Evolutionary conservation across 30 jellyfish, hydroid and myxozoan species (phyloP), one percentile per base, ranked within the genome.

Genomic region (Turritopsis rubra): DNA sequence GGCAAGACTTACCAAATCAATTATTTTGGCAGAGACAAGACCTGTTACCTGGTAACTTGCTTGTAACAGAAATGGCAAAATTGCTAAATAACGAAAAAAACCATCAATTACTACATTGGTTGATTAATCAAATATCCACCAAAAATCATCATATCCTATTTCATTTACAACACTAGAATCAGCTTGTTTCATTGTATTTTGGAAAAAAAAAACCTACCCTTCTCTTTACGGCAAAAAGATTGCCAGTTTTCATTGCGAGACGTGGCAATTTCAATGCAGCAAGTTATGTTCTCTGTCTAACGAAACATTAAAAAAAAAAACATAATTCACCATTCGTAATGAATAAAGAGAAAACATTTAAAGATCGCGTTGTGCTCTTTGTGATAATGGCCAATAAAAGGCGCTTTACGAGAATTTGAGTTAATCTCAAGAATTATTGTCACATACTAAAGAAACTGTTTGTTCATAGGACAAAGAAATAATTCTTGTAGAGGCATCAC

Each of bases 161-260:
- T 18, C 19, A 60, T 54, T 18, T n/a, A n/a, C n/a, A n/a, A n/a
- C n/a, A n/a, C n/a, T n/a, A n/a, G n/a, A n/a, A n/a, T n/a, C n/a
- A n/a, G n/a, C n/a, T n/a, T n/a, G 72, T 54, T 54, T 54, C 19
- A 16, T 54, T 16, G n/a, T 54, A 54, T 16, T 54, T 54, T 16
- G 18, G 13, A 13, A 41, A 68, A 9, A 16, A 68, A 1, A n/a
- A 1, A 68, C 80, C 0, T 22, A 91, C 98, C 96, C 76, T 83
- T 79, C 54, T 92, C 96, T 81, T 92, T 85, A 60, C 81, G 81
- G 85, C 98, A 92, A 75, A 92, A 92, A 20, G 79, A 76, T 81
- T 87, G 96, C 98, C 98, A 92, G 86, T 92, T 92, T 29, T 85
- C 96, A 65, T 79, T 66, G 16, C 98, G 88, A 17, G 84, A 88